Conservation (phyloP, 2,888 invertebrate genomes). For the Eumerus sabulonum region DNA sequence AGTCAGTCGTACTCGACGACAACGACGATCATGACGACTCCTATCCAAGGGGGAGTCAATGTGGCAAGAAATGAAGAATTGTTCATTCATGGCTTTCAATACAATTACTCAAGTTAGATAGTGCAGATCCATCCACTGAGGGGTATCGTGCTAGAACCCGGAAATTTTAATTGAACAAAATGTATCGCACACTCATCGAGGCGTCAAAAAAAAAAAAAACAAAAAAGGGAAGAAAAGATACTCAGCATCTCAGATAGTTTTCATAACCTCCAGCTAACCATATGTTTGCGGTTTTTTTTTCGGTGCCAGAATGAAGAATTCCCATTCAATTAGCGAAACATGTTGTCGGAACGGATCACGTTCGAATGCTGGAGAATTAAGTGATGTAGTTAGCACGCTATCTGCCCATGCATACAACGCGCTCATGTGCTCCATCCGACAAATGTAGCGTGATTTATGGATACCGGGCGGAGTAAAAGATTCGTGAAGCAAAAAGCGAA, state of each 20-base stretch:
- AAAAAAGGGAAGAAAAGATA: too few species aligned
- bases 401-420: conserved; percentile 2
- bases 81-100: conserved; percentile 47
- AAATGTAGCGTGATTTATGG: conserved; percentile 43
- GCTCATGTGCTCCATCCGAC: conserved; percentile 30
- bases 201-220: neutral
- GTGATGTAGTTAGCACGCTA: conserved; percentile 53
- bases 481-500: too few species aligned
- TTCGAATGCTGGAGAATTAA: conserved; percentile 60
- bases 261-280: conserved; percentile 7
- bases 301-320: conserved; percentile 50
- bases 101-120: conserved; percentile 11
- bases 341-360: conserved; percentile 58
- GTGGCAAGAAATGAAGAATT: conserved; percentile 50
- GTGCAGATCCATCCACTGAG: conserved; percentile 11
- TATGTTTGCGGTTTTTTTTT: conserved; percentile 35
- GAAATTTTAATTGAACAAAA: conserved; percentile 52
- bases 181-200: neutral
- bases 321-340: conserved; percentile 66
- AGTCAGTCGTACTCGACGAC: too few species aligned
- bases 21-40: too few species aligned
- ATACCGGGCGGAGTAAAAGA: conserved; percentile 10
- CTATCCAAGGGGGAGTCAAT: conserved; percentile 19
- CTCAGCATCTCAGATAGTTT: conserved; percentile 34
- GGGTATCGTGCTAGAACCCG: conserved; percentile 16